Evolutionary conservation across 2,113 vertebrate genomes (phyloP).

Genomic region (Setophaga coronata): DNA sequence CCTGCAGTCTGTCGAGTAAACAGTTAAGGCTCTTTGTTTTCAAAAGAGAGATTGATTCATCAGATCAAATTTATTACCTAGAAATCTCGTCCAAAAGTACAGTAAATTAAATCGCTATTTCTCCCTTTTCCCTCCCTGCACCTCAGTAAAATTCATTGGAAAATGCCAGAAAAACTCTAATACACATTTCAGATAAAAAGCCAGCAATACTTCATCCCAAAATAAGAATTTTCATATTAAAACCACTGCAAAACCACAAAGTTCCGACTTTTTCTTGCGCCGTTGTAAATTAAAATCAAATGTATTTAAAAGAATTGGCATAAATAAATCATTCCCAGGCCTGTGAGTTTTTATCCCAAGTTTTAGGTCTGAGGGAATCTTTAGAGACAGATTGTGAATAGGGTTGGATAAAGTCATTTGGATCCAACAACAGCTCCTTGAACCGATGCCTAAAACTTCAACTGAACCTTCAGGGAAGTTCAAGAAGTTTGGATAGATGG

Average conservation of each 20-base stretch:
- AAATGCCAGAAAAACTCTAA: conserved; percentile 11
- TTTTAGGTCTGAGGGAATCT: neutral
- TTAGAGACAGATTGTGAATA: neutral
- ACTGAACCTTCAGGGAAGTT: conserved; percentile 17
- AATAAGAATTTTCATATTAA: conserved; percentile 20
- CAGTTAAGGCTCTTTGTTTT: conserved; percentile 69
- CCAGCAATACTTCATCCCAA: conserved; percentile 16
- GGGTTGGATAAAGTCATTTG: neutral
- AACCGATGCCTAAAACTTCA: neutral
- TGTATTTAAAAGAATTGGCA: neutral
- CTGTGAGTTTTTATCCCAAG: neutral
- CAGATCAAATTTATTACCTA: conserved; percentile 54
- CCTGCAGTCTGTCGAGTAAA: conserved; percentile 58
- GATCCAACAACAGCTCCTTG: conserved; percentile 25
- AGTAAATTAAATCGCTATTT: conserved; percentile 23
- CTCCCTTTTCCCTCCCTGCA: neutral
- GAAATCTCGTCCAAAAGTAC: conserved; percentile 38
- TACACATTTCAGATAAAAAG: conserved; percentile 12
- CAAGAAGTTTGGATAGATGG: neutral
- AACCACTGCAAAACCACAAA: conserved; percentile 54
- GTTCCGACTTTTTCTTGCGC: conserved; percentile 6
- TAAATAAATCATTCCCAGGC: conserved; percentile 17
- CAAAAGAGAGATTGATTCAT: conserved; percentile 53
- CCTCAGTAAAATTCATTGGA: conserved; percentile 5
- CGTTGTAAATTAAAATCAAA: conserved; percentile 40